These are phyloP conservation scores for Archilochus colubris DNA, from an alignment of 2,113 vertebrate species.

Conservation along the genomic window DNA sequence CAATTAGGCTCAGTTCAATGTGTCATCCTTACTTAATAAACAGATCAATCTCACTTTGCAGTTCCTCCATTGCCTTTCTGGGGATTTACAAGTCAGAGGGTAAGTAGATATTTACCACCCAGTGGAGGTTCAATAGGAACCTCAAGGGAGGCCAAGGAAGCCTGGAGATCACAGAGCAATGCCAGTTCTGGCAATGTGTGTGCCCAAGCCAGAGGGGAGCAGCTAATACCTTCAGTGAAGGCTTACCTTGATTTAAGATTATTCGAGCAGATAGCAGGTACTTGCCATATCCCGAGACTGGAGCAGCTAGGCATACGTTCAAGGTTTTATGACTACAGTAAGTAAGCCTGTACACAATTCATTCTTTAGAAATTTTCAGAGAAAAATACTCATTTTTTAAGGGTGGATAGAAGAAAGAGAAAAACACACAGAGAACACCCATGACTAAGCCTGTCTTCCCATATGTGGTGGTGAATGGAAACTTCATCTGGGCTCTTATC, in stretches of 20 bases:
- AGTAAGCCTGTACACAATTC: background rate
- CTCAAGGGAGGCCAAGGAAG: background rate
- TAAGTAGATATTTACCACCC: background rate
- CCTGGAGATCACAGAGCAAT: background rate
- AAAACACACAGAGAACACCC: background rate
- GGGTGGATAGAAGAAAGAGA: background rate
- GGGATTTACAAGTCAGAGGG: background rate
- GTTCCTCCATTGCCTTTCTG: background rate
- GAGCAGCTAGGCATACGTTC: background rate
- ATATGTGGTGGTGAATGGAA: background rate
- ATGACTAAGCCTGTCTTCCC: background rate
- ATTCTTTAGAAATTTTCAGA: background rate
- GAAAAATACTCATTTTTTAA: background rate
- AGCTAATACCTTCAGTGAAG: background rate
- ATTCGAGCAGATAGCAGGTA: background rate
- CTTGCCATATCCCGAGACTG: background rate
- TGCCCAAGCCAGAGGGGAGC: background rate
- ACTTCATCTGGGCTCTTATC: background rate
- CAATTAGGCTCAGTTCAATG: background rate
- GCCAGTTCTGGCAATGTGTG: background rate
- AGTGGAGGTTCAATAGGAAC: background rate
- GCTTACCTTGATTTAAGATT: background rate
- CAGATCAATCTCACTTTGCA: background rate
- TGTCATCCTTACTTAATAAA: background rate
- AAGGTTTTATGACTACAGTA: background rate